These are phyloP conservation scores for Steatornis caripensis DNA, from an alignment of 2,113 vertebrate genomes.

Conservation along the genomic window DNA sequence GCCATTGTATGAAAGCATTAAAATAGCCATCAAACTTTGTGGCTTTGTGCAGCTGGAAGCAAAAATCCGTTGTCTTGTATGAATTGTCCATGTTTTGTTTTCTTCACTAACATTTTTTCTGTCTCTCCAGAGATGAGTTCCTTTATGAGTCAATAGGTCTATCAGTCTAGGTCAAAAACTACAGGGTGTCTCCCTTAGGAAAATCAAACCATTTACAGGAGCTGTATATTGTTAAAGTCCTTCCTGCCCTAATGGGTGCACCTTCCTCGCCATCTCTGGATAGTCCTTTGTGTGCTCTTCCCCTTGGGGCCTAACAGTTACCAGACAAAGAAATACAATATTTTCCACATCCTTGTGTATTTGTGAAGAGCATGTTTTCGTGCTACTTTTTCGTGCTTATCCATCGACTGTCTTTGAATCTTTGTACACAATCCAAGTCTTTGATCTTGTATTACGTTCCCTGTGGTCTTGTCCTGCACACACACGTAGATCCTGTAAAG, in stretches of 20 bases:
- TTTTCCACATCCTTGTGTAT: background rate
- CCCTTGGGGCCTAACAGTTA: background rate
- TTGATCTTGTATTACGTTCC: background rate
- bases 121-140: background rate
- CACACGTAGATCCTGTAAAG: background rate
- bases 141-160: background rate
- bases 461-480: conserved; percentile 7
- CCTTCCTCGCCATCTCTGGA: background rate
- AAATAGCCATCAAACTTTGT: background rate
- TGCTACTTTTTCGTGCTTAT: background rate
- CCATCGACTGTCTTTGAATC: conserved; percentile 2
- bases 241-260: background rate
- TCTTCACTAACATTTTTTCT: background rate
- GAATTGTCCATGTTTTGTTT: background rate
- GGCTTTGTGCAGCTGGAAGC: background rate
- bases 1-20: background rate
- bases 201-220: background rate
- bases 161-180: background rate
- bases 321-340: background rate
- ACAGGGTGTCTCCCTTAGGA: background rate
- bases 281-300: background rate
- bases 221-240: background rate
- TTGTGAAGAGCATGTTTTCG: conserved; percentile 14
- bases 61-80: background rate
- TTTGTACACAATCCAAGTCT: conserved; percentile 38